A percentile compares a stretch with the other conserved stretches of the same genome.
These are phyloP conservation scores for Eubasilissa regina DNA, from an alignment of 1,140 invertebrate species.

Conservation along the genomic window DNA sequence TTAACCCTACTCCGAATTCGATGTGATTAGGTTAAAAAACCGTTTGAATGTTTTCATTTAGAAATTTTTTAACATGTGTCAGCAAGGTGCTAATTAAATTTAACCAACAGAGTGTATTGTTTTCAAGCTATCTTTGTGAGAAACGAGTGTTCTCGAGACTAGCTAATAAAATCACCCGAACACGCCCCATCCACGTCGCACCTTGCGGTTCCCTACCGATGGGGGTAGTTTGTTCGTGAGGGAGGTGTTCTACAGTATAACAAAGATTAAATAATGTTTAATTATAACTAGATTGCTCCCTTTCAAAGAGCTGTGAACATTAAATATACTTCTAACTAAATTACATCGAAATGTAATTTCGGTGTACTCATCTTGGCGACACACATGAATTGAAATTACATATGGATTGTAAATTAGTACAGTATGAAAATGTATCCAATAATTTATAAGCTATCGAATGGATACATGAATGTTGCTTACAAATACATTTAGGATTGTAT, in stretches of 20 bases:
- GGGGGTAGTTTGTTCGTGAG: background rate
- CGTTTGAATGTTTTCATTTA: background rate
- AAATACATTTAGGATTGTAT: too few species aligned
- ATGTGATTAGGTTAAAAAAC: background rate
- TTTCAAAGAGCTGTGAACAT: background rate
- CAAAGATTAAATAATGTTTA: background rate
- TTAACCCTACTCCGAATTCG: too few species aligned
- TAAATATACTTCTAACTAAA: background rate
- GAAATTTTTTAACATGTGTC: background rate
- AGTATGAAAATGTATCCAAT: too few species aligned
- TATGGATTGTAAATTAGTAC: too few species aligned
- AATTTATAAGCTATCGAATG: too few species aligned
- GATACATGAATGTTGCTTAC: too few species aligned
- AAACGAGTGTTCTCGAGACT: slow-evolving; percentile 21
- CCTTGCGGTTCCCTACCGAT: background rate
- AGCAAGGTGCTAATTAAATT: slow-evolving; percentile 22
- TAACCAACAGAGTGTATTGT: slow-evolving; percentile 18
- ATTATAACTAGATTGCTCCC: background rate
- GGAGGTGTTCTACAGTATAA: background rate
- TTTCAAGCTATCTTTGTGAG: background rate
- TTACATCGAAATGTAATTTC: too few species aligned
- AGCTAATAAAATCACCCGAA: slow-evolving; percentile 21
- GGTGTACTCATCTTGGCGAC: too few species aligned
- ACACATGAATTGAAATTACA: too few species aligned
- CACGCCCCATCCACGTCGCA: background rate